phyloP scores from a whole-genome alignment of 1,140 invertebrate species.

The Bombus haemorrhoidalis region DNA sequence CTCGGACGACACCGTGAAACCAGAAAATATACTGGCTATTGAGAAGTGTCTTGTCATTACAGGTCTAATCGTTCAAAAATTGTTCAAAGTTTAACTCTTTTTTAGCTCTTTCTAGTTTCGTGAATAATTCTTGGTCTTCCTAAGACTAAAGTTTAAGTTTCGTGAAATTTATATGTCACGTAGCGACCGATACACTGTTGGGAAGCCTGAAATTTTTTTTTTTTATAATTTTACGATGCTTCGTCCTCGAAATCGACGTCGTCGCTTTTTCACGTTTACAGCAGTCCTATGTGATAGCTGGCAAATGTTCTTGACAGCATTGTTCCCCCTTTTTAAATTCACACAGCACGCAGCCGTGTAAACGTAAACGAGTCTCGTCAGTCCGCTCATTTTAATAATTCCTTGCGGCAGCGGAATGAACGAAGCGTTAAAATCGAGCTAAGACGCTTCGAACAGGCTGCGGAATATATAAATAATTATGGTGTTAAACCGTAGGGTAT shows the following conservation, averaged over 20 bases:
- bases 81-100: too few relatives aligned
- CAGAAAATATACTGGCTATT: too few relatives aligned
- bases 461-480: slow-evolving; percentile 11
- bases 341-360: neutral
- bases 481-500: neutral
- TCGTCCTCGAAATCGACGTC: neutral
- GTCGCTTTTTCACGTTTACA: neutral
- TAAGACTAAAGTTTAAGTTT: neutral
- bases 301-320: slow-evolving; percentile 1
- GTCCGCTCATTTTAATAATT: slow-evolving; percentile 1
- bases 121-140: neutral
- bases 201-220: neutral
- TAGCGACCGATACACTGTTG: neutral
- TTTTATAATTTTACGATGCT: neutral
- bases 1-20: neutral
- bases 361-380: slow-evolving; percentile 5
- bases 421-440: slow-evolving; percentile 1
- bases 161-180: too few relatives aligned
- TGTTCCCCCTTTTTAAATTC: slow-evolving; percentile 10
- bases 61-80: too few relatives aligned
- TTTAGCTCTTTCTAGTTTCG: too few relatives aligned
- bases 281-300: neutral
- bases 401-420: neutral
- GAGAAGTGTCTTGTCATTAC: too few relatives aligned
- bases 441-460: neutral